A percentile compares a stretch with the other conserved stretches of the same genome.
phyloP scores from a whole-genome alignment of 1,140 invertebrate species.

The Campoletis sonorensis region DNA sequence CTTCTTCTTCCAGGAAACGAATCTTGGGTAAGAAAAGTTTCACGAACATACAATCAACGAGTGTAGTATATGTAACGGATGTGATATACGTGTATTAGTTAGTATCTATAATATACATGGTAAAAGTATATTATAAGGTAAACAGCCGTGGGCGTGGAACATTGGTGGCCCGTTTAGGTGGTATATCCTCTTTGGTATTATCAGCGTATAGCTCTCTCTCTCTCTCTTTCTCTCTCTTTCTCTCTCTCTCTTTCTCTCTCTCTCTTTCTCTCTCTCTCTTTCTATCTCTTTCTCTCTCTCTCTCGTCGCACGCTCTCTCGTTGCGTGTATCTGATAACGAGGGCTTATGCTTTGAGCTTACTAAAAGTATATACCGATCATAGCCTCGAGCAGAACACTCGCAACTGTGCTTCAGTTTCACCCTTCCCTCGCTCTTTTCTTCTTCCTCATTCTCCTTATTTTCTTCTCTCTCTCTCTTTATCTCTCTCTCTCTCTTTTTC shows the following conservation, averaged over 20 bases:
- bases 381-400: slow-evolving; percentile 3
- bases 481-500: no score
- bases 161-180: background rate
- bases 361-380: slow-evolving; percentile 31
- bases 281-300: no score
- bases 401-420: background rate
- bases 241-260: no score
- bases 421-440: background rate
- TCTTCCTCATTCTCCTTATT: background rate
- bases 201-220: slow-evolving; percentile 13
- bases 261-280: no score
- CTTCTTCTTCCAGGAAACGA: no score
- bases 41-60: no score
- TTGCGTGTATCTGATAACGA: slow-evolving; percentile 39
- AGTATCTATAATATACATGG: no score
- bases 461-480: background rate
- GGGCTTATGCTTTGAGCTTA: slow-evolving; percentile 7
- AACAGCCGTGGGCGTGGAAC: slow-evolving; percentile 17
- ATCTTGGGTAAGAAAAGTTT: no score
- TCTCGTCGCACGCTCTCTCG: slow-evolving; percentile 19
- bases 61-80: no score
- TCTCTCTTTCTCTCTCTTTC: no score
- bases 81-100: no score
- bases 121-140: background rate
- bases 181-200: slow-evolving; percentile 19